Percentiles rank a stretch among this genome's conserved stretches.
Conservation (phyloP, 1,140 invertebrate genomes). For the Atta colombica region DNA sequence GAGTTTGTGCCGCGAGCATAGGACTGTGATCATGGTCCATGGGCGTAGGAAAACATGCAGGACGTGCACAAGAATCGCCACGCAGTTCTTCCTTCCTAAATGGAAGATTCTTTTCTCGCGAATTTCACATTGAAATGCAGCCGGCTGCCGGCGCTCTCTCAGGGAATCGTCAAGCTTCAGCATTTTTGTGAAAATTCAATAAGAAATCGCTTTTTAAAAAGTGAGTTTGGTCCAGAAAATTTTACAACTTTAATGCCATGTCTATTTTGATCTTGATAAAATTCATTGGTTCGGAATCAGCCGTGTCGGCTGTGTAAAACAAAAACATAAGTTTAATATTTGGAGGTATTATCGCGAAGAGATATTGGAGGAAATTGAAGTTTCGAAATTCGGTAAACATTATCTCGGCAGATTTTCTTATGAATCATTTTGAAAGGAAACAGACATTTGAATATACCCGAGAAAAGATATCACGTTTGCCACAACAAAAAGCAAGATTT, state of each 20-base stretch:
- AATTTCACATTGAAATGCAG: background rate
- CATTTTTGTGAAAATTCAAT: background rate
- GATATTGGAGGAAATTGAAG: background rate
- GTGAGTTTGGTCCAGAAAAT: background rate
- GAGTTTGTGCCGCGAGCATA: slow-evolving; percentile 39
- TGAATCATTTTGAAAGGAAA: background rate
- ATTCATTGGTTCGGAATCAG: background rate
- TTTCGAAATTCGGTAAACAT: background rate
- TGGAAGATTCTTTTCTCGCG: background rate
- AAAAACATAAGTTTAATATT: slow-evolving; percentile 17
- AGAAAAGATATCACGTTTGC: background rate
- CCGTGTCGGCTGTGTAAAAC: background rate
- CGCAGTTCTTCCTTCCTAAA: background rate
- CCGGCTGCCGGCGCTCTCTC: background rate
- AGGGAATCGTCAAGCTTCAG: background rate
- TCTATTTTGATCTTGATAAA: background rate
- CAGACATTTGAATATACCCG: background rate
- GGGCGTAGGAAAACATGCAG: slow-evolving; percentile 47
- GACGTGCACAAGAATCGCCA: background rate
- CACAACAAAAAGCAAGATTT: background rate
- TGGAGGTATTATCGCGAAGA: background rate
- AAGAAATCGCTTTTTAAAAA: background rate
- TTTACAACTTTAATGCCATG: slow-evolving; percentile 10
- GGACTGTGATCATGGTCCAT: slow-evolving; percentile 14
- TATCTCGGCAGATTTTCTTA: background rate